Base-by-base conservation (phyloP, 1,140 invertebrate species). In the Eriosoma lanigerum region DNA sequence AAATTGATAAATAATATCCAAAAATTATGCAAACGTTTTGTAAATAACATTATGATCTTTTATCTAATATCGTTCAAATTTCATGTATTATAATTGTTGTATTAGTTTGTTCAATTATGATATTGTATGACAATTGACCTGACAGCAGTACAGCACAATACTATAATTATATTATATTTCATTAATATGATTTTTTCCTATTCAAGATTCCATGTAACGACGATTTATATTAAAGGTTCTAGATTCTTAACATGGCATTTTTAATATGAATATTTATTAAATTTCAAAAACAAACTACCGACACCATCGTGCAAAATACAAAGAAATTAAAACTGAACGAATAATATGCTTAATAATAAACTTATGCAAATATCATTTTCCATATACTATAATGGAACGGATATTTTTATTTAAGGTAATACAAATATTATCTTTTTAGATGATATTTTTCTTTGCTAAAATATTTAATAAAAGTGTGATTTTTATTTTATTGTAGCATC, bases 381-480 rank as follows among this genome's bases (percentile, higher is more conserved):
- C 1, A 26, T 4, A 24, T 24, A 3, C n/a, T 17, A 4, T 12
- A 50, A 15, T 19, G 24, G 64, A 68, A 48, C 9, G 24, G 32
- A 44, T 44, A 21, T 66, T 44, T 66, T 66, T 66, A 66, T 29
- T 70, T 72, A 19, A 29, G 10, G 46, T 46, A 50, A 46, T 70
- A 50, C 44, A 72, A 48, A 52, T 26, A 73, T 52, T 73, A 29
- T 26, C 17, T 29, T 52, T 38, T 29, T 17, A 29, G 29, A 24
- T 24, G 70, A 73, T 52, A 29, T 73, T 52, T 54, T 73, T 50
- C 29, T 72, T 26, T 44, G 2, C 68, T 48, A 50, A 72, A 46
- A 50, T 29, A 50, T 17, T 17, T 17, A 72, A 72, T 21, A 44
- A 70, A 50, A 26, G 44, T 19, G n/a, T 19, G 44, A 24, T 24